Base-by-base conservation (phyloP, 53 echinoderm and acorn worm genomes). In the Henricia sp. region DNA sequence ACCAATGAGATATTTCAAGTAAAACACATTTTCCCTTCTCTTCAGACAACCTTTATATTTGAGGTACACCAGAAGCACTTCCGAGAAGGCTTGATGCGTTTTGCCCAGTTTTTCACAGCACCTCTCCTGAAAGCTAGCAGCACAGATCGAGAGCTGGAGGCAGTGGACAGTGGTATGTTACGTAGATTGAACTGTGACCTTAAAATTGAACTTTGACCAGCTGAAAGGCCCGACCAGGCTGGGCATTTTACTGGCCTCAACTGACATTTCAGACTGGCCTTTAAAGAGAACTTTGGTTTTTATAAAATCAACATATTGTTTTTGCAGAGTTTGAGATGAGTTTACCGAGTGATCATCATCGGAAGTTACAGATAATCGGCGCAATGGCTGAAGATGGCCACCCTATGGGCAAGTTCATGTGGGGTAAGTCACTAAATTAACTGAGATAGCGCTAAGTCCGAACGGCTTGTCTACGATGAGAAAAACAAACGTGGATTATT, bases 331-430 rank as follows among this genome's bases (percentile, higher is more conserved):
- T 96, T 69, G 86, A 90, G 83, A 94, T 94, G 97, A 96, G 92
- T 84, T 59, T 92, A n/a, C 93, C 94, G 38, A 84, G 85, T 30
- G 97, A 96, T 76, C 74, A 85, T 50, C 83, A 85, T 67, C 93
- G 92, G 13, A 94, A 88, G 69, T 91, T 85, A 24, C 97, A 96
- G 88, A 42, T 96, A 35, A 48, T 96, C 34, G 90, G 94, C 26
- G 70, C 80, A 4, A 75, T 94, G 83, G 76, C 87, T 32, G 83
- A 82, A 39, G 77, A 88, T 23, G 86, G 88, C 4, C 97, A 96
- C 65, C 97, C 97, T 3, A 94, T 96, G 94, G 97, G 92, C 30
- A 96, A 96, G 41, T 96, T 96, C 67, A 94, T 92, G 83, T 96
- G 97, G 97, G 97, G 97, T 94, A 86, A 86, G 95, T 72, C 51